Conservation (phyloP, 2,888 invertebrate genomes). For the Drosophila leonis region DNA sequence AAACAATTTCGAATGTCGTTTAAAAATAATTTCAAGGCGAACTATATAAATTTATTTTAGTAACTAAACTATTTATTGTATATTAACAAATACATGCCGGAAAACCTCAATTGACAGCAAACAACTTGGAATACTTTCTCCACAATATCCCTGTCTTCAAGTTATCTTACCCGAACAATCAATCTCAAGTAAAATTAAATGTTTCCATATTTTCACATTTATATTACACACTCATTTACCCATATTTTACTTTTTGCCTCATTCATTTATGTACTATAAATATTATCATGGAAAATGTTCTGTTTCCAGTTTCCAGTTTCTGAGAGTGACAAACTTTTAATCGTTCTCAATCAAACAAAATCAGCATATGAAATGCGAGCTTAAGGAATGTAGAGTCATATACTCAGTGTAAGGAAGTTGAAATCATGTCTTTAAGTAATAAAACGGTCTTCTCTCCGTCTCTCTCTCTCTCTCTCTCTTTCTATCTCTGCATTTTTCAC, state of each 20-base stretch:
- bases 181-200: background rate
- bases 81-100: background rate
- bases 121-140: background rate
- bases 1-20: constrained; percentile 46
- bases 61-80: constrained; percentile 1
- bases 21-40: constrained; percentile 34
- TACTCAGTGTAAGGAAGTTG: too few relatives aligned
- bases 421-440: too few relatives aligned
- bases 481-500: background rate
- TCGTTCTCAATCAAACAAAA: too few relatives aligned
- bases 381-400: too few relatives aligned
- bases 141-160: background rate
- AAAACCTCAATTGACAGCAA: constrained; percentile 6
- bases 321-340: too few relatives aligned
- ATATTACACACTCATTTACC: too few relatives aligned
- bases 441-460: background rate
- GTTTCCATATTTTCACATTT: background rate
- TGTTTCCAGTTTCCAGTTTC: too few relatives aligned
- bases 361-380: too few relatives aligned
- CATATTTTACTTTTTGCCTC: too few relatives aligned
- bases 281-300: too few relatives aligned
- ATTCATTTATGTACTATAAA: too few relatives aligned
- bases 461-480: background rate
- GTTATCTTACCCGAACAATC: background rate
- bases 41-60: constrained; percentile 25